phyloP scores from a whole-genome alignment of 2,113 vertebrate species.

The Ochotona curzoniae region DNA sequence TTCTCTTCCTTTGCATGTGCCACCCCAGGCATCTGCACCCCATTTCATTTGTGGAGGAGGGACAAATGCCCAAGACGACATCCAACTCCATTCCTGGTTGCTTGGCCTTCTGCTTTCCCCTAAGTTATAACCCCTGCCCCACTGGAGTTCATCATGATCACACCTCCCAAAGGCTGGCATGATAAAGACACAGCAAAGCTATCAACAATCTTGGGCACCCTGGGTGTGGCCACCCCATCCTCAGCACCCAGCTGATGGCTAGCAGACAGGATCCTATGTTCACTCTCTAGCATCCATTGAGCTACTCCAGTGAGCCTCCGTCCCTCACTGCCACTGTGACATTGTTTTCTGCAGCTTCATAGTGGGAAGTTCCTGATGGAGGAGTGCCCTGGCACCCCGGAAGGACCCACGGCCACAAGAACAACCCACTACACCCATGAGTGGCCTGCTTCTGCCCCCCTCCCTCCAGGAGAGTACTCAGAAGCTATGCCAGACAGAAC shows the following conservation, averaged over 20 bases:
- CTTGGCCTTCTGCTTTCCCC: not conserved
- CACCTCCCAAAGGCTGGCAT: not conserved
- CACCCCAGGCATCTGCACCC: too few species aligned
- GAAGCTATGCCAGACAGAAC: not conserved
- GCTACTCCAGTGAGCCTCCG: not conserved
- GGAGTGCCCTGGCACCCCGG: not conserved
- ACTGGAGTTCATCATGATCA: not conserved
- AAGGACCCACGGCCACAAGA: not conserved
- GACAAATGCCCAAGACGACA: not conserved
- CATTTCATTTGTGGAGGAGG: not conserved
- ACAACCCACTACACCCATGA: not conserved
- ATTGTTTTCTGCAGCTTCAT: not conserved
- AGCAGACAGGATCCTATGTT: not conserved
- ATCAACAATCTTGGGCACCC: accelerated
- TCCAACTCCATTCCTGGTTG: not conserved
- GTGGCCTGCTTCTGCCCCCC: accelerated
- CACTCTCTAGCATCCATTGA: not conserved
- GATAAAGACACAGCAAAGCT: not conserved
- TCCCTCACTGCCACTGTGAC: not conserved
- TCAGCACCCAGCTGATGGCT: not conserved
- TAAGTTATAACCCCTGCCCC: not conserved
- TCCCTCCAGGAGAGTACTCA: not conserved
- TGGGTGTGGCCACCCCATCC: not conserved
- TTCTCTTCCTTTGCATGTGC: not conserved
- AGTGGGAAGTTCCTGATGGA: not conserved